Percentiles rank a stretch among this genome's conserved stretches.
These are phyloP conservation scores for Idris sp. DNA, from an alignment of 1,140 invertebrate genomes.

Conservation along the genomic window DNA sequence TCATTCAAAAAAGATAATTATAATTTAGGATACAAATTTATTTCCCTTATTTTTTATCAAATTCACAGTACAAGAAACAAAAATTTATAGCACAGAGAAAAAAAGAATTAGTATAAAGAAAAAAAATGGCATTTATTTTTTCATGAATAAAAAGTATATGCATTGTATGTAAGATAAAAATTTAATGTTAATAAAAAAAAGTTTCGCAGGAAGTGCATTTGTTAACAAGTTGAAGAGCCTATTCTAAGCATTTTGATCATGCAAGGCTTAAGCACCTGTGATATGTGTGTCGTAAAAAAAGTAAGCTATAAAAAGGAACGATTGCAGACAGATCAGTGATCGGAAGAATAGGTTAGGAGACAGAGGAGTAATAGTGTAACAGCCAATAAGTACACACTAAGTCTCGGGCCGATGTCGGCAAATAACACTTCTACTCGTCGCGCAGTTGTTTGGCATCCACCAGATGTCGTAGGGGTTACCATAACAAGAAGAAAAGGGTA, in stretches of 20 bases:
- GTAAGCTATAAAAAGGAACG: conserved; percentile 16
- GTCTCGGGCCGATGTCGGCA: conserved; percentile 20
- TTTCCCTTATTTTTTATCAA: too few species aligned
- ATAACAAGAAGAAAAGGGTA: conserved; percentile 52
- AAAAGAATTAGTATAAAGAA: too few species aligned
- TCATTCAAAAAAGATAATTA: too few species aligned
- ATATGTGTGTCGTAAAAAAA: conserved; percentile 25
- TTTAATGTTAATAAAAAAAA: too few species aligned
- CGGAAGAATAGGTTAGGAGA: conserved; percentile 50
- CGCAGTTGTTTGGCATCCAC: conserved; percentile 57
- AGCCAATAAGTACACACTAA: conserved; percentile 58
- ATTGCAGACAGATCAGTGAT: conserved; percentile 41
- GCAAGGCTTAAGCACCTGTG: conserved; percentile 41
- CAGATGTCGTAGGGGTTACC: conserved; percentile 56
- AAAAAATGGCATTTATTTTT: too few species aligned
- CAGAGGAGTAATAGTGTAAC: conserved; percentile 53
- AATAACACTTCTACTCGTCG: conserved; percentile 52
- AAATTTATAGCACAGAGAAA: too few species aligned
- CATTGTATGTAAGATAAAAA: too few species aligned
- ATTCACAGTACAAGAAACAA: too few species aligned
- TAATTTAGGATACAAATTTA: too few species aligned
- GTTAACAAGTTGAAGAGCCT: neutral
- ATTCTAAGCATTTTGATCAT: conserved; percentile 12
- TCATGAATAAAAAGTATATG: too few species aligned
- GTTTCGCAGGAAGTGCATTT: conserved; percentile 6